Evolutionary conservation across 2,888 invertebrate genomes (phyloP).

Genomic region (Yponomeuta cagnagella): DNA sequence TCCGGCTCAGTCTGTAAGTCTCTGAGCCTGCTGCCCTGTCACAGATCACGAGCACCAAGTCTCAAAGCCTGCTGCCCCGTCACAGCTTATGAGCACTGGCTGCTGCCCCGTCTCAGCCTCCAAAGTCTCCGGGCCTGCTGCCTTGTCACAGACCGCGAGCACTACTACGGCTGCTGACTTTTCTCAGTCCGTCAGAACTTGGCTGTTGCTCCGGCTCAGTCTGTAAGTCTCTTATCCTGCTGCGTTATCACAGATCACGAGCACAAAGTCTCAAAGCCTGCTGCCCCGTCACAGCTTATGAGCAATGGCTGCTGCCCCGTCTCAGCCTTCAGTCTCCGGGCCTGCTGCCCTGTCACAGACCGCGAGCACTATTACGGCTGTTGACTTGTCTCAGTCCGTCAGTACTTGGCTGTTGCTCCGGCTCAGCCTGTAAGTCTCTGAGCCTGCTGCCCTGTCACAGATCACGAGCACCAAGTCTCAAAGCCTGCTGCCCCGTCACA

Average conservation of each 20-base stretch:
- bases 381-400: not conserved
- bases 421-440: not conserved
- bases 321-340: conserved; percentile 8
- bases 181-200: conserved; percentile 1
- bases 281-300: not conserved
- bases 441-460: not conserved
- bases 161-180: conserved; percentile 4
- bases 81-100: not conserved
- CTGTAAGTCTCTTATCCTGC: not conserved
- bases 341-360: conserved; percentile 4
- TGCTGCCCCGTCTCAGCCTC: not conserved
- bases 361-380: not conserved
- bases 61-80: not conserved
- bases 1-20: not conserved
- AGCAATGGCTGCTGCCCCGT: conserved; percentile 9
- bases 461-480: not conserved
- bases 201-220: conserved; percentile 6
- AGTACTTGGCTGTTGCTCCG: not conserved
- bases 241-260: not conserved
- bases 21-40: not conserved
- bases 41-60: not conserved
- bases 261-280: not conserved
- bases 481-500: not conserved
- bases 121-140: conserved; percentile 16
- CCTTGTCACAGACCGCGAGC: not conserved